These are phyloP conservation scores for Turdus rufiventris DNA, from an alignment of 2,113 vertebrate species.

Conservation along the genomic window DNA sequence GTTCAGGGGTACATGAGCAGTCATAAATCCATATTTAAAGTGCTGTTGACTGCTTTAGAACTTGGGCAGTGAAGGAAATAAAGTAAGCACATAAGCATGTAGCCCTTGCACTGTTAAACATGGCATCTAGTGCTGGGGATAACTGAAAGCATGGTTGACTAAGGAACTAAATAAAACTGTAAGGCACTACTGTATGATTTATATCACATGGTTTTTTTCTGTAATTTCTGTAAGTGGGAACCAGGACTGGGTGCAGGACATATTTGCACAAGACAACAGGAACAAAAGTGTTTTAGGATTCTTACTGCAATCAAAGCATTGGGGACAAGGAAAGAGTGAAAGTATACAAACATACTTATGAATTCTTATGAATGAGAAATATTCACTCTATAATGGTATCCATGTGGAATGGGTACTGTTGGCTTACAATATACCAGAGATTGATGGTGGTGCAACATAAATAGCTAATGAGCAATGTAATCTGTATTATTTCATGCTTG, in stretches of 20 bases:
- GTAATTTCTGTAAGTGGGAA: background rate
- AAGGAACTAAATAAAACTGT: constrained; percentile 31
- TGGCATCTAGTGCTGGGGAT: background rate
- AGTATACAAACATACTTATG: background rate
- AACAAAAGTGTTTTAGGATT: background rate
- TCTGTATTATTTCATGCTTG: background rate
- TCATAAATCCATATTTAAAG: constrained; percentile 42
- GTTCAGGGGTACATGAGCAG: background rate
- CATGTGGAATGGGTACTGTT: background rate
- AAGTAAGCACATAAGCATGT: constrained; percentile 41
- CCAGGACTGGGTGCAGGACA: background rate
- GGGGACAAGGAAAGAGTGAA: background rate
- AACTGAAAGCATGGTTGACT: background rate
- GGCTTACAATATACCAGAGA: background rate
- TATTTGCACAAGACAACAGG: background rate
- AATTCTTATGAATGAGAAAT: background rate
- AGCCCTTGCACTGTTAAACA: background rate
- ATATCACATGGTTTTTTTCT: background rate
- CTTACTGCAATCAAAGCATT: background rate
- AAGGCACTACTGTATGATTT: background rate
- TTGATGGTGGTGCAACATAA: background rate
- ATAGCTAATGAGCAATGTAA: background rate
- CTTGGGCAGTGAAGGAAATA: constrained; percentile 32
- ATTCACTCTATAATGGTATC: background rate
- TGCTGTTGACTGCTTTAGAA: constrained; percentile 44